phyloP scores from a whole-genome alignment of 1,140 invertebrate species.

The Zophobas atratus region DNA sequence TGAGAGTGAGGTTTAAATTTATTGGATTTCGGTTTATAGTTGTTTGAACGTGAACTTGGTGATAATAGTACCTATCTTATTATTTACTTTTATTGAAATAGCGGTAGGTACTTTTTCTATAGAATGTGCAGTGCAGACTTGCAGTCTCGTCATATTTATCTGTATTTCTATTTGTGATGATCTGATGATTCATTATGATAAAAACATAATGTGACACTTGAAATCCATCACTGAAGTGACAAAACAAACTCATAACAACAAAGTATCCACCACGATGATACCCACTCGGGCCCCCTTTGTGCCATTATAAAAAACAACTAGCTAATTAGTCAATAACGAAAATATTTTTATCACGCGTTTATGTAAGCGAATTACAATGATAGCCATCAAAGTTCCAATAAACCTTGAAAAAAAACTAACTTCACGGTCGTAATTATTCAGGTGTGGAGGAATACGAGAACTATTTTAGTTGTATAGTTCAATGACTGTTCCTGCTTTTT shows the following conservation, averaged over 20 bases:
- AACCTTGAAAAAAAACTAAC: conserved; percentile 47
- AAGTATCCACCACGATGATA: conserved; percentile 20
- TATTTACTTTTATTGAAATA: too few species aligned
- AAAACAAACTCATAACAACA: conserved; percentile 20
- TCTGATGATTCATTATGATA: neutral
- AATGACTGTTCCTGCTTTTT: conserved; percentile 40
- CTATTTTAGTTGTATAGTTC: conserved; percentile 37
- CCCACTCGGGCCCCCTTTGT: conserved; percentile 31
- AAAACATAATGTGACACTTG: conserved; percentile 7
- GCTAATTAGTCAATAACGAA: conserved; percentile 46
- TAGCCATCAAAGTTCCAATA: conserved; percentile 46
- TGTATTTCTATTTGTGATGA: too few species aligned
- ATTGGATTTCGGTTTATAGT: too few species aligned
- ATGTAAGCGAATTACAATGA: conserved; percentile 47
- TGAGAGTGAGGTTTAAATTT: too few species aligned
- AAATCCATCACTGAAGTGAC: conserved; percentile 18
- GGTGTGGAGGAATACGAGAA: conserved; percentile 41
- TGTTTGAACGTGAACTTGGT: too few species aligned
- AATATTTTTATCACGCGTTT: conserved; percentile 49
- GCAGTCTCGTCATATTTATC: too few species aligned
- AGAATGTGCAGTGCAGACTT: too few species aligned
- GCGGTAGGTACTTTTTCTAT: too few species aligned
- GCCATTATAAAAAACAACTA: conserved; percentile 32
- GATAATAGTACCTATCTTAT: too few species aligned
- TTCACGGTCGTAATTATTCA: conserved; percentile 44